Base-by-base conservation (phyloP, 1,140 invertebrate genomes). In the Pogonomyrmex californicus region DNA sequence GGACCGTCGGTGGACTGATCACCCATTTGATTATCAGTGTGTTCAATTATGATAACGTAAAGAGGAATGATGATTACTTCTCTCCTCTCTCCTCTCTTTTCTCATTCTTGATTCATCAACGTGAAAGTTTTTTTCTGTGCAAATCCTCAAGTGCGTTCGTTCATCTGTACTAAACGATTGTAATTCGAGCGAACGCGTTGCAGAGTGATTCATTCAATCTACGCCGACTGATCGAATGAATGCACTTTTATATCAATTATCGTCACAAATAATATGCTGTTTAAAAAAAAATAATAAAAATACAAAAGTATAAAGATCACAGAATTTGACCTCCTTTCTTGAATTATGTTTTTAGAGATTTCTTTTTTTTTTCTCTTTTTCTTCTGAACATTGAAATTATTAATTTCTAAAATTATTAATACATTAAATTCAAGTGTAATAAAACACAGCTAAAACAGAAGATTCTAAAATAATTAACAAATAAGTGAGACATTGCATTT, bases 181-280 rank as follows among this genome's bases (percentile, higher is more conserved):
- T n/a, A 38, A 77, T 44, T 77, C 4, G 4, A 44, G 38, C 38
- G 2, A 63, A 47, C 10, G 56, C 0, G 5, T 33, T 17, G 7
- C 14, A 30, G 9, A 77, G 23, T 33, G 38, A 63, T 77, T 77
- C 23, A 17, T 62, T 47, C 56, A 60, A 77, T 63, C 4, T 63
- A 33, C 4, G 14, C 33, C 33, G 4, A 47, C 10, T 63, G 14
- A 41, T 44, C 44, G 30, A 44, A 58, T 44, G 23, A 68, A 68
- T 68, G 41, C 23, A 68, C 41, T 68, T 68, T 68, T 68, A 68
- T 68, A 68, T 47, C 65, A 68, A 68, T 66, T 23, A 1, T 41
- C 47, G 23, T 10, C 0, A 30, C 4, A 4, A 7, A 38, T 68
- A 14, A 49, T 73, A n/a, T 14, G n/a, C 36, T 41, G 56, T 71